Percentiles rank a stretch among this genome's conserved stretches.
Evolutionary conservation across 1,140 invertebrate genomes (phyloP).

Genomic region (Octopus sinensis): DNA sequence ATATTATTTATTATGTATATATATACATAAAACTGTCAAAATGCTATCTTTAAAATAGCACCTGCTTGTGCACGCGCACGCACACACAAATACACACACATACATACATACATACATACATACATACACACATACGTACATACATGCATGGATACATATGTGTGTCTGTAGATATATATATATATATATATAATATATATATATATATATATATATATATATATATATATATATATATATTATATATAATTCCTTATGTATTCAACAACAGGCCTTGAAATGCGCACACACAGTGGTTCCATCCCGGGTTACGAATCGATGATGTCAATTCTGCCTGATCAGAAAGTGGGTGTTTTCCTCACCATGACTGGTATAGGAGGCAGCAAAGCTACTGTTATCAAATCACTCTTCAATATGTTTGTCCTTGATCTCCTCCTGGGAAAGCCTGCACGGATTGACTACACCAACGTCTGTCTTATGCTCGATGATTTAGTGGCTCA

Average conservation of each 20-base stretch:
- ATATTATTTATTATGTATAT: too few relatives aligned
- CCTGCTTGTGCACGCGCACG: too few relatives aligned
- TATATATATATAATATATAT: too few relatives aligned
- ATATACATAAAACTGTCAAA: too few relatives aligned
- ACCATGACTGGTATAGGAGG: slow-evolving; percentile 25
- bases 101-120: too few relatives aligned
- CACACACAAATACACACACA: too few relatives aligned
- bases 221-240: too few relatives aligned
- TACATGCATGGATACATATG: too few relatives aligned
- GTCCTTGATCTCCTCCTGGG: slow-evolving; percentile 25
- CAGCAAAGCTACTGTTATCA: slow-evolving; percentile 19
- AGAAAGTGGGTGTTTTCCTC: slow-evolving; percentile 26
- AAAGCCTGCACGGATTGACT: slow-evolving; percentile 13
- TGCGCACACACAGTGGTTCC: slow-evolving; percentile 27
- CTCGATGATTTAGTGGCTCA: slow-evolving; percentile 22
- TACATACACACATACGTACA: too few relatives aligned
- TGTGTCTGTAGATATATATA: too few relatives aligned
- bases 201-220: too few relatives aligned
- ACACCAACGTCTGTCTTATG: slow-evolving; percentile 16
- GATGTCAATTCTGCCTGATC: slow-evolving; percentile 22
- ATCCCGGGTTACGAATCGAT: slow-evolving; percentile 28
- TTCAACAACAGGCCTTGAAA: slow-evolving; percentile 19
- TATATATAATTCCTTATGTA: neutral
- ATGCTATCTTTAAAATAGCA: too few relatives aligned
- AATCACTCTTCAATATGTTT: slow-evolving; percentile 23